Conservation (phyloP, 2,797 vertebrate genomes). For the Hippopotamyrus pictus region DNA sequence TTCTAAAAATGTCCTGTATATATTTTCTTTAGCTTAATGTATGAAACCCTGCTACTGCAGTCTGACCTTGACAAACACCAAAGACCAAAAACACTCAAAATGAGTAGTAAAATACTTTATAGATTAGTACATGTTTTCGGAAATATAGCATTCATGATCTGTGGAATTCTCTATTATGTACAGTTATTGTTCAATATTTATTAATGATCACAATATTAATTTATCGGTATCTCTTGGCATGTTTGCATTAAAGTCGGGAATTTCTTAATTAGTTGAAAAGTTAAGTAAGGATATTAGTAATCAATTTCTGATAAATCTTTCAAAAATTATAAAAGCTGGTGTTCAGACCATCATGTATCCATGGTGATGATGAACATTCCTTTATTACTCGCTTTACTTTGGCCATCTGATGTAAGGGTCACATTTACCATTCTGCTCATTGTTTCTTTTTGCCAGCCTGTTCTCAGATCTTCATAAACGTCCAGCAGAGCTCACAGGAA, state of each 20-base stretch:
- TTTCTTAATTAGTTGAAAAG: conserved; percentile 27
- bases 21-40: background rate
- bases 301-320: conserved; percentile 19
- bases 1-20: background rate
- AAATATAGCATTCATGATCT: conserved; percentile 65
- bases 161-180: conserved; percentile 52
- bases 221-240: conserved; percentile 29
- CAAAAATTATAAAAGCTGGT: conserved; percentile 67
- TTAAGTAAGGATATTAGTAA: conserved; percentile 26
- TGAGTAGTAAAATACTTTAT: conserved; percentile 76
- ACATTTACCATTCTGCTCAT: background rate
- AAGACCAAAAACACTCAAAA: conserved; percentile 14
- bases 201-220: conserved; percentile 30
- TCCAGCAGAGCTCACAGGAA: conserved; percentile 56
- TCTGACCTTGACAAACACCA: background rate
- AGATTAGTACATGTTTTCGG: conserved; percentile 65
- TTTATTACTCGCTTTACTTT: background rate
- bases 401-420: background rate
- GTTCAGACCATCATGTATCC: conserved; percentile 69
- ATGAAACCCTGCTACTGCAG: background rate
- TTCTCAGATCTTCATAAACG: background rate
- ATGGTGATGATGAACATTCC: conserved; percentile 29
- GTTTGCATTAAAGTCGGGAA: conserved; percentile 19
- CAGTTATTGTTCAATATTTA: conserved; percentile 45
- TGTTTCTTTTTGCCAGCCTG: background rate